Evolutionary conservation across 2,113 vertebrate species (phyloP).

Genomic region (Otus sunia): DNA sequence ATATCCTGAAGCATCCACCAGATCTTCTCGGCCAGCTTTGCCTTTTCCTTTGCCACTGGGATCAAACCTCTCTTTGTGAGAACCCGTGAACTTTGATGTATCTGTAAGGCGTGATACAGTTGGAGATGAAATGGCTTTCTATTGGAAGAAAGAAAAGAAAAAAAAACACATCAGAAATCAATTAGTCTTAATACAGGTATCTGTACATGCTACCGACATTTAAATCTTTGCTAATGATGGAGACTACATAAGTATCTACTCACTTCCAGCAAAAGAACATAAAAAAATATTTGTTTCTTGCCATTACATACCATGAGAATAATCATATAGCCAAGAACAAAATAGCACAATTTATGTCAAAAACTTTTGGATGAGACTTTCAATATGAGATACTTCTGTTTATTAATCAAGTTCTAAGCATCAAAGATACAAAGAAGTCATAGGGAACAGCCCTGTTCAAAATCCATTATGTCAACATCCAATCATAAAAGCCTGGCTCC

Average conservation of each 20-base stretch:
- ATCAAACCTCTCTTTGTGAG: conserved; percentile 96
- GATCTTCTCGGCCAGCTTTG: conserved; percentile 90
- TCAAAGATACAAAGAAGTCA: not conserved
- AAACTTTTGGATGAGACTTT: not conserved
- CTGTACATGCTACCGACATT: not conserved
- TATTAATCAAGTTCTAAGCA: not conserved
- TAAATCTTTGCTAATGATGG: not conserved
- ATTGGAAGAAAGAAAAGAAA: not conserved
- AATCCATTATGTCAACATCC: not conserved
- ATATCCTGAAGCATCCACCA: conserved; percentile 91
- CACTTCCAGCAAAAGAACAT: not conserved
- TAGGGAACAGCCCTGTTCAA: not conserved
- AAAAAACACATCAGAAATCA: not conserved
- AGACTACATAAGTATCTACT: not conserved
- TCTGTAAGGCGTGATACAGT: conserved; percentile 94
- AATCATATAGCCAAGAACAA: not conserved
- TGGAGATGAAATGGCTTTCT: conserved; percentile 91
- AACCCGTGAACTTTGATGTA: conserved; percentile 92
- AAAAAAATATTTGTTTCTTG: not conserved
- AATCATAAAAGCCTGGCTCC: not conserved
- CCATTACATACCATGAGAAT: not conserved
- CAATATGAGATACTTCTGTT: not conserved
- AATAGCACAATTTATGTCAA: not conserved
- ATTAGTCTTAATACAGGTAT: not conserved
- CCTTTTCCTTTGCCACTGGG: conserved; percentile 89